Conservation (phyloP, 2,797 vertebrate genomes). For the Enteromius treurensis region DNA sequence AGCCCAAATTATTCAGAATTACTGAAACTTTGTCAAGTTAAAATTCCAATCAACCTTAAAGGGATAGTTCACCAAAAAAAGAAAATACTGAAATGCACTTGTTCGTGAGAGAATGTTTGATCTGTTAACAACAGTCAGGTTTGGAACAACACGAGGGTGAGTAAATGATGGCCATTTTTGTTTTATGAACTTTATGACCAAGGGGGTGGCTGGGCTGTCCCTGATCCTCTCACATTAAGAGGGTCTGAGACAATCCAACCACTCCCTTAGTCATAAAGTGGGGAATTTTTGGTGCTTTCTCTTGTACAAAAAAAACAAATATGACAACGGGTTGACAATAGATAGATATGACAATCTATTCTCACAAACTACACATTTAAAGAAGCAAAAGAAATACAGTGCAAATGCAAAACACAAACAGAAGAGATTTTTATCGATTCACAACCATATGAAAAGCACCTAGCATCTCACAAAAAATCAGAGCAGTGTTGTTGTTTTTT, state of each 20-base stretch:
- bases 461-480: background rate
- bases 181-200: background rate
- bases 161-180: background rate
- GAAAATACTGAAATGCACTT: background rate
- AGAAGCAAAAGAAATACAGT: background rate
- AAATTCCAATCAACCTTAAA: background rate
- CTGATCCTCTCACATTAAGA: background rate
- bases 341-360: background rate
- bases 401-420: constrained; percentile 11
- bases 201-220: constrained; percentile 9
- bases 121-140: background rate
- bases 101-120: constrained; percentile 1
- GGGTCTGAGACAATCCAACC: constrained; percentile 5
- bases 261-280: constrained; percentile 13
- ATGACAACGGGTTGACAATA: too few relatives aligned
- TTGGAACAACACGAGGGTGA: background rate
- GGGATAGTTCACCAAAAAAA: background rate
- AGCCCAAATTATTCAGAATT: background rate
- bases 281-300: background rate
- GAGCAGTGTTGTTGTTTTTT: background rate
- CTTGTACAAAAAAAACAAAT: too few relatives aligned
- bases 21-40: background rate
- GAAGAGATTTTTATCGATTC: background rate
- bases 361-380: background rate
- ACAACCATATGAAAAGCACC: background rate